These are phyloP conservation scores for Lasiurus borealis DNA, from an alignment of 2,113 vertebrate genomes.

Conservation along the genomic window DNA sequence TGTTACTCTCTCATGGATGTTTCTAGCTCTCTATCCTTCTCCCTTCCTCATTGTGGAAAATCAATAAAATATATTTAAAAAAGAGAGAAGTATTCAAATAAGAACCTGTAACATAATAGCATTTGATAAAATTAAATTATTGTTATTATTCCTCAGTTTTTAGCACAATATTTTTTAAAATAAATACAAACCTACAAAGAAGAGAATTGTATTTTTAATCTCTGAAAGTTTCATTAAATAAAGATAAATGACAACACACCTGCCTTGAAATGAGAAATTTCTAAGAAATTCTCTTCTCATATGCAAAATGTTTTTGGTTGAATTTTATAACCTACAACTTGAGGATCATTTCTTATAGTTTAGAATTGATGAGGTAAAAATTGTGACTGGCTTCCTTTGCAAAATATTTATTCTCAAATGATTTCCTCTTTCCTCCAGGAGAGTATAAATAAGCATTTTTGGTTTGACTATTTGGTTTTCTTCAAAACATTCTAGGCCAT, in stretches of 20 bases:
- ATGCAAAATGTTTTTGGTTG: constrained; percentile 41
- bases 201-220: constrained; percentile 31
- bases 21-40: no score
- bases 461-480: constrained; percentile 58
- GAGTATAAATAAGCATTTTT: constrained; percentile 63
- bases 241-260: constrained; percentile 53
- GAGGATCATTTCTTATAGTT: constrained; percentile 44
- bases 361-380: constrained; percentile 58
- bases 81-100: neutral
- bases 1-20: no score
- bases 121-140: neutral
- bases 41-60: no score
- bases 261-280: neutral
- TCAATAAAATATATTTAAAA: no score
- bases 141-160: neutral
- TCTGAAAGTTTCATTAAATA: constrained; percentile 29
- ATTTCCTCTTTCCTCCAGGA: constrained; percentile 71
- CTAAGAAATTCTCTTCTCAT: neutral
- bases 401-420: constrained; percentile 72
- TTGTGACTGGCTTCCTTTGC: neutral
- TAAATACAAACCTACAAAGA: neutral
- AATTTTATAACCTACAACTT: constrained; percentile 5
- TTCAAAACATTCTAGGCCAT: constrained; percentile 51
- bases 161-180: neutral
- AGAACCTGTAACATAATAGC: neutral